Evolutionary conservation across 2,888 invertebrate species (phyloP).

Genomic region (Cacoxenus indagator): DNA sequence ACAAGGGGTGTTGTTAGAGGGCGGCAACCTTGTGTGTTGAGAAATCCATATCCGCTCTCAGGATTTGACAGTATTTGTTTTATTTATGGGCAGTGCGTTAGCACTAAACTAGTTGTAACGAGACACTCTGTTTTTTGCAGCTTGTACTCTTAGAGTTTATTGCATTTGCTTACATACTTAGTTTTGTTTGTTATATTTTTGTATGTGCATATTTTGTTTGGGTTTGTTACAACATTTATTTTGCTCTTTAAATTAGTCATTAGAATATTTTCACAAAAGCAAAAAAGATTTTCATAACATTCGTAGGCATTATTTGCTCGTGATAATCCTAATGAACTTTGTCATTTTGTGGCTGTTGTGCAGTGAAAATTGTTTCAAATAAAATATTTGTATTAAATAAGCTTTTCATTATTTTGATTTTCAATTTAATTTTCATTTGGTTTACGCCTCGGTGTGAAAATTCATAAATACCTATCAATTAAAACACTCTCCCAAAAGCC

Average conservation of each 20-base stretch:
- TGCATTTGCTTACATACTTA: neutral
- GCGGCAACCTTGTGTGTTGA: too few species aligned
- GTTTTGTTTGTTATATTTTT: neutral
- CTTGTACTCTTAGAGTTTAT: neutral
- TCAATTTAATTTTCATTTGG: too few species aligned
- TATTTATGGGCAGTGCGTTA: too few species aligned
- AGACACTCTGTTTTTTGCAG: too few species aligned
- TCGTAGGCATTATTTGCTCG: too few species aligned
- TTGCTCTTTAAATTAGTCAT: constrained; percentile 14
- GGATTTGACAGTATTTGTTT: too few species aligned
- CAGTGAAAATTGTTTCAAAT: neutral
- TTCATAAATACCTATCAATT: constrained; percentile 14
- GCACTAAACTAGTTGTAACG: too few species aligned
- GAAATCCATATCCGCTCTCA: too few species aligned
- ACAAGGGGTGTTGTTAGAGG: neutral
- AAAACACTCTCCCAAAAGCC: neutral
- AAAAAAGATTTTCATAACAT: constrained; percentile 2
- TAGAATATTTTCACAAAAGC: constrained; percentile 6
- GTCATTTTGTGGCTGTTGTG: neutral
- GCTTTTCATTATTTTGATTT: too few species aligned
- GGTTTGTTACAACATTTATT: too few species aligned
- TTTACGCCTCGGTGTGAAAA: too few species aligned
- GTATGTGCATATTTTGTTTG: constrained; percentile 4
- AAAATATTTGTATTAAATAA: neutral
- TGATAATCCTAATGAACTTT: constrained; percentile 2